Evolutionary conservation across 2,113 vertebrate genomes (phyloP).

Genomic region (Hassar affinis): DNA sequence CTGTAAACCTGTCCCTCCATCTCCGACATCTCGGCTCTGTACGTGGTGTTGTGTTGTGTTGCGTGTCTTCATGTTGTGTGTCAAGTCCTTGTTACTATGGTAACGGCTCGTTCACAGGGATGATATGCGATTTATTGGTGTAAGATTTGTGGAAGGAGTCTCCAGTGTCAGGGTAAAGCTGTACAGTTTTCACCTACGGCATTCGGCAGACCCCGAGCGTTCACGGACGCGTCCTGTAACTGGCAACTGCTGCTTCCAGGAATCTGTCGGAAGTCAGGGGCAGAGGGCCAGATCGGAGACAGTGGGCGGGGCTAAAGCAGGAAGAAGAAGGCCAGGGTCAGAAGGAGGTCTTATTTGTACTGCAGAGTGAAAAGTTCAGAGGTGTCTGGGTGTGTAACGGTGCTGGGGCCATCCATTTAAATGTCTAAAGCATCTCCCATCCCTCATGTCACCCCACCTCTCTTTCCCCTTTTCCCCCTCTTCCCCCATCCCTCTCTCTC

Average conservation of each 20-base stretch:
- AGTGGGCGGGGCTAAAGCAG: background rate
- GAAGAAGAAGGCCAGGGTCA: constrained; percentile 7
- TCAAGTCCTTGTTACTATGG: background rate
- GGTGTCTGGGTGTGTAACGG: constrained; percentile 26
- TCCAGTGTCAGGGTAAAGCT: too few relatives aligned
- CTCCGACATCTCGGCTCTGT: background rate
- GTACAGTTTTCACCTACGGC: too few relatives aligned
- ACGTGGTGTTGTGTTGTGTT: background rate
- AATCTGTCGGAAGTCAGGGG: constrained; percentile 4
- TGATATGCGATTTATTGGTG: too few relatives aligned
- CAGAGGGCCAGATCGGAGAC: background rate
- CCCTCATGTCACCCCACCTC: constrained; percentile 21
- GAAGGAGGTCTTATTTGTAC: constrained; percentile 66
- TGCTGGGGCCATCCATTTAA: constrained; percentile 63
- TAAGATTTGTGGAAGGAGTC: too few relatives aligned
- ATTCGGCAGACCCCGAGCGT: too few relatives aligned
- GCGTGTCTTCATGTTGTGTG: background rate
- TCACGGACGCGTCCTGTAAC: background rate
- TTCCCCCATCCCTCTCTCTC: background rate
- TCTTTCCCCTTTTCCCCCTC: background rate
- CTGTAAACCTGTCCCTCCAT: constrained; percentile 43
- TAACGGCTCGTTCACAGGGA: background rate
- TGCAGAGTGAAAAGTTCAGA: constrained; percentile 49
- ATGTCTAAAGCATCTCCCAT: constrained; percentile 65
- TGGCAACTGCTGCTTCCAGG: background rate